Evolutionary conservation across 2,888 invertebrate species (phyloP), one percentile per base, ranked within the genome.

Genomic region (Dasypolia templi): DNA sequence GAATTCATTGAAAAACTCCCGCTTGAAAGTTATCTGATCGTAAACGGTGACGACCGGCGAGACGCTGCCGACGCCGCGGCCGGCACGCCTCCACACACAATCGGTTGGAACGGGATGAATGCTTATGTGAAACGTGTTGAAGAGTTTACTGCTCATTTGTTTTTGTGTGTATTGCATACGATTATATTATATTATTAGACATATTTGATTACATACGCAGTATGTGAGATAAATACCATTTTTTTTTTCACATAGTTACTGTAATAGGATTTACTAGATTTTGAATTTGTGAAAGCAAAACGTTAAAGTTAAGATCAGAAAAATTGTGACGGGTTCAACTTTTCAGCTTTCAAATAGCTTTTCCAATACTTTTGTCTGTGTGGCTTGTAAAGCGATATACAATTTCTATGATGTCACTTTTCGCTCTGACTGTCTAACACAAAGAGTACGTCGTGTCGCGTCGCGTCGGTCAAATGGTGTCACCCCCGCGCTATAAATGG

Each of bases 1-100:
- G 95, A 96, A 96, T 96, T 96, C 96, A 96, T 96, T 96, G 96
- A 95, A 96, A 96, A 96, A 94, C 90, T 92, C 92, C 85, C 88
- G 89, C 88, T 89, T 95, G 94, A 96, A 96, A 94, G 93, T 94
- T 96, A 96, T 96, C 96, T 91, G 96, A 96, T 96, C 94, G 94
- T 90, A 90, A 92, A 90, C 91, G 89, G 88, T 88, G 91, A 90
- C 87, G 90, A 80, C 80, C 83, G 84, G 63, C 77, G 84, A 77
- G 82, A 80, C 82, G 70, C 29, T 35, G 51, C 26, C 29, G 55
- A n/a, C 51, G n/a, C 3, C 53, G 69, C 26, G 44, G 22, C 12
- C 35, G 32, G 79, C 71, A 87, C 75, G 32, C 61, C 72, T n/a
- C 35, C 19, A n/a, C 69, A 74, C 81, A 56, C 72, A 79, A 84